Evolutionary conservation across 1,140 invertebrate species (phyloP), one percentile per base, ranked within the genome.

Genomic region (Bathynomus jamesi): DNA sequence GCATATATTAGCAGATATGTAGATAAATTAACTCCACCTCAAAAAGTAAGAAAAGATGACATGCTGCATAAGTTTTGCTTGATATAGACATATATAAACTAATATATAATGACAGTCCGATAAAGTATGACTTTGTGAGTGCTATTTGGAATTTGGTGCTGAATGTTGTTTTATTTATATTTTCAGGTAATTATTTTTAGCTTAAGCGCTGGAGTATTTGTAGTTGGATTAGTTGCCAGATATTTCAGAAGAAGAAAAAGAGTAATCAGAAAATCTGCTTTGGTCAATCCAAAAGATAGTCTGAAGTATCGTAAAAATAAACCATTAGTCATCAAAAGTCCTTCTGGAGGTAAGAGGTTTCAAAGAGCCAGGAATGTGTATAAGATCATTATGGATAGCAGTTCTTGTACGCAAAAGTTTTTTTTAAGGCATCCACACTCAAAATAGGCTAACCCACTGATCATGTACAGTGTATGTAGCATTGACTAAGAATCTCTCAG

Each of bases 271-370:
- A 69, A 53, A 21, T 61, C 60, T 28, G 60, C 67, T 17, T 60
- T 61, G 27, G 21, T 69, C 13, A 32, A 61, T 3, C 46, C 53
- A 21, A 53, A 69, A 61, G 67, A 69, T 29, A 69, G 46, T 61
- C 27, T 28, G 46, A 69, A 24, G 21, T 32, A 53, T 69, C 67
- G 67, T 10, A 61, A 61, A 60, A 53, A 61, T 28, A 69, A 69
- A 24, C 67, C 67, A 3, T 31, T 69, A 25, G 62, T 61, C 53
- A 69, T 69, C 21, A 28, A 61, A 28, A 69, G 67, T 46, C 67
- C 67, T 4, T 69, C 67, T 28, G 67, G 67, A 69, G 67, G 67
- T 69, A 68, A 1, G 4, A 5, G 21, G n/a, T n/a, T n/a, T n/a
- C n/a, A n/a, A n/a, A n/a, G n/a, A n/a, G n/a, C n/a, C n/a, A n/a